Evolutionary conservation across 2,888 invertebrate species (phyloP), one percentile per base, ranked within the genome.

Genomic region (Stictocephala bisonia): DNA sequence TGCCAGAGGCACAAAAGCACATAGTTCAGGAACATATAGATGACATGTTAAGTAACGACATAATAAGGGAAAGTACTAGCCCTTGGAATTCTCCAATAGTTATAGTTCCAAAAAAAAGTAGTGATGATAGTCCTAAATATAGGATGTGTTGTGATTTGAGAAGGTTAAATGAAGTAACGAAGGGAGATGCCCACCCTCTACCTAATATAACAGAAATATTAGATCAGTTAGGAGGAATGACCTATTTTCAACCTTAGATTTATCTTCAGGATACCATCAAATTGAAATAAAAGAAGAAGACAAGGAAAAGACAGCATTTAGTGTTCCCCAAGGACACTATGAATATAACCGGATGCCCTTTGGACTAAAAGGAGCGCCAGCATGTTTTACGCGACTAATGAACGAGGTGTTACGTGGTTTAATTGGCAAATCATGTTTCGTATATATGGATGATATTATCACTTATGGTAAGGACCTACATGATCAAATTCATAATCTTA

Each of bases 401-500:
- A 41, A 71, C 20, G n/a, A 13, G 7, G 22, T 71, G 20, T 20
- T 71, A 15, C 18, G 18, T 7, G 58, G 58, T 18, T 18, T 71
- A 6, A 58, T 15, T 20, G 44, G 60, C 26, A 13, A 35, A 11
- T 18, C 11, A 40, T 50, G 51, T 29, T 53, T 66, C 35, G 53
- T 64, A 7, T 64, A 64, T 44, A 9, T 72, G 31, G 73, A 69
- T 40, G 73, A 73, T 26, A 50, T 73, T 11, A 48, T 66, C 18
- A 27, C 44, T n/a, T 41, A 24, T 18, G 26, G 44, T 18, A 48
- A 48, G 20, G 44, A 35, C 3, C 6, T 66, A 18, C 24, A 71
- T 3, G 44, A 64, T 7, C 71, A 71, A 27, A 15, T 41, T 31
- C 3, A 53, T 7, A 53, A 29, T 24, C n/a, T 73, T 2, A 20